Conservation (phyloP, 2,888 invertebrate species). For the Mimumesa dahlbomi region DNA sequence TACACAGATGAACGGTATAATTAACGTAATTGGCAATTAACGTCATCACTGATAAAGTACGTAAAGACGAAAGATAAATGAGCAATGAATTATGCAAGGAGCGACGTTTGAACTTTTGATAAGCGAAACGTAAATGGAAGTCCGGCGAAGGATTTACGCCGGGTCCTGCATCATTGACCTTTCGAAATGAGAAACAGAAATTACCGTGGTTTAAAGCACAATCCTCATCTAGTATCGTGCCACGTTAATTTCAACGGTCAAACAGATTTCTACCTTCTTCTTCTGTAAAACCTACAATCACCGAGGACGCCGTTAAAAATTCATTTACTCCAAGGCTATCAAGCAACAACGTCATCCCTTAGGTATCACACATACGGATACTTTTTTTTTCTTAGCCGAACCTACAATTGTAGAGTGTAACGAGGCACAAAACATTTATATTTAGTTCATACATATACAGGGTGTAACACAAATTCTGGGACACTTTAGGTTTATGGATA, state of each 20-base stretch:
- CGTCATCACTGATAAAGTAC: conserved; percentile 23
- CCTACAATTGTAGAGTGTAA: background rate
- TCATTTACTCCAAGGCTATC: no score
- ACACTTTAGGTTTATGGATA: no score
- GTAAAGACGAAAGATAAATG: conserved; percentile 59
- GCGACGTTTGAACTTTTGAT: conserved; percentile 74
- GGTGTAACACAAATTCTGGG: no score
- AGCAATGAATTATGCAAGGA: conserved; percentile 71
- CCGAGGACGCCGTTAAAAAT: background rate
- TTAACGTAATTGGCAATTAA: conserved; percentile 35
- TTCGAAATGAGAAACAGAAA: conserved; percentile 46
- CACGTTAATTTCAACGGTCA: background rate
- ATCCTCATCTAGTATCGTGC: background rate
- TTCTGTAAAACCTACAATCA: background rate
- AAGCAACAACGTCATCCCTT: no score
- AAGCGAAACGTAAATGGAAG: conserved; percentile 62
- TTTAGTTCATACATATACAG: background rate
- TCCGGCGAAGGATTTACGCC: conserved; percentile 59
- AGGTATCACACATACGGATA: background rate
- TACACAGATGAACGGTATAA: background rate
- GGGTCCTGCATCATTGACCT: conserved; percentile 66
- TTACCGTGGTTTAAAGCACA: conserved; percentile 10
- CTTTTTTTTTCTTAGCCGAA: background rate
- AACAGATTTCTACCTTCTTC: background rate
- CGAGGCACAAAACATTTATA: background rate